phyloP scores from a whole-genome alignment of 2,113 vertebrate genomes.

The Ceyx cyanopectus region DNA sequence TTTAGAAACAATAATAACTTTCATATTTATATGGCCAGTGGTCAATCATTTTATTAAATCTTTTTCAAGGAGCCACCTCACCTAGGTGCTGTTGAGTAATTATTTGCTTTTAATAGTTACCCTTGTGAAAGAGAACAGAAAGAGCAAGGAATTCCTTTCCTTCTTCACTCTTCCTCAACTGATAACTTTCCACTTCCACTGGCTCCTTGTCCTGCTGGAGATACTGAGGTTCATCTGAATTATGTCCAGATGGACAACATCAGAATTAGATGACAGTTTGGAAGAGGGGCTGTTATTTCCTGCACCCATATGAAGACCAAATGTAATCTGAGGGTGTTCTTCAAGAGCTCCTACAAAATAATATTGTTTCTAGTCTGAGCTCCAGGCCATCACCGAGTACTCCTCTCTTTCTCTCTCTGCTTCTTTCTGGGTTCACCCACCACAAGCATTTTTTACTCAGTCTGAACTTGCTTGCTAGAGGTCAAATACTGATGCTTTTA shows the following conservation, averaged over 20 bases:
- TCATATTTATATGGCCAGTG: neutral
- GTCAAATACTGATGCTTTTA: slow-evolving; percentile 64
- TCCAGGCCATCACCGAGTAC: neutral
- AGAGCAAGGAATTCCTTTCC: neutral
- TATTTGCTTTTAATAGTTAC: neutral
- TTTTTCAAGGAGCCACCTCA: neutral
- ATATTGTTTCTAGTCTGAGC: neutral
- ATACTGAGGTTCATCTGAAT: neutral
- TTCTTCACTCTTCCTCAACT: neutral
- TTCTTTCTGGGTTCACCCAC: neutral
- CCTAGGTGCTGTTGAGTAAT: neutral
- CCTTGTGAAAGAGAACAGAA: neutral
- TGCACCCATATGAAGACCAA: neutral
- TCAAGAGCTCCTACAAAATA: neutral
- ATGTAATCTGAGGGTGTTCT: neutral
- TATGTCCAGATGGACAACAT: neutral
- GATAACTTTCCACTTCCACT: neutral
- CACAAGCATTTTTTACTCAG: slow-evolving; percentile 29
- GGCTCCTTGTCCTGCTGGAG: neutral
- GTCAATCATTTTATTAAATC: neutral
- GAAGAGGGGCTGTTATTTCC: neutral
- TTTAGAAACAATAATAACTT: neutral
- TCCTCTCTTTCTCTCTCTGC: neutral
- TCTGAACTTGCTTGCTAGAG: slow-evolving; percentile 54
- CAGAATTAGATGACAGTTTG: neutral